Evolutionary conservation across 2,113 vertebrate genomes (phyloP).

Genomic region (Antechinus flavipes): DNA sequence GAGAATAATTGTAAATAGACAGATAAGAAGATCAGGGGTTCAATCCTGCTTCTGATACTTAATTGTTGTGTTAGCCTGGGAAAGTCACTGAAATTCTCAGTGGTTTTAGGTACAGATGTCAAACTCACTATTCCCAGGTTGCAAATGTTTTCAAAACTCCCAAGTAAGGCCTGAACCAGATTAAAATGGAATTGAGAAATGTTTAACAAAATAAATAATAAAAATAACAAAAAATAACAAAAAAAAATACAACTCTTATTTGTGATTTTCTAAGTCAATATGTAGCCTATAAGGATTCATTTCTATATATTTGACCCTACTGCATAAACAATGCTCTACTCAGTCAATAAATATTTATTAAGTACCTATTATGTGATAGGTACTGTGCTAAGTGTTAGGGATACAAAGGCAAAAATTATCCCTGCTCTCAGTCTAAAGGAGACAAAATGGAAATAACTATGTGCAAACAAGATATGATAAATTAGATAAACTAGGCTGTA

Average conservation of each 20-base stretch:
- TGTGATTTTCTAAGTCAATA: background rate
- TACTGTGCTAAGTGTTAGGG: too few relatives aligned
- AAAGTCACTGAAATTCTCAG: background rate
- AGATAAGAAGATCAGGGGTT: background rate
- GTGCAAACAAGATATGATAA: background rate
- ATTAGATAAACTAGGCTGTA: too few relatives aligned
- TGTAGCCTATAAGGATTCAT: background rate
- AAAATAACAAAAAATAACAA: too few relatives aligned
- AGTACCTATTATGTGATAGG: too few relatives aligned
- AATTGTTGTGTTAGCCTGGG: background rate
- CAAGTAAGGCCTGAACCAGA: background rate
- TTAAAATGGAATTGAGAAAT: background rate
- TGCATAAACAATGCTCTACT: background rate
- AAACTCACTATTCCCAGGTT: background rate
- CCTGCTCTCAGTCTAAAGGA: too few relatives aligned
- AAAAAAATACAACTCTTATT: background rate
- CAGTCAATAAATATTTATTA: too few relatives aligned
- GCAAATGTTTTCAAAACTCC: background rate
- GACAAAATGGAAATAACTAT: too few relatives aligned
- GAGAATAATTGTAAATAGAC: background rate
- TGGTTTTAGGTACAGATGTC: background rate
- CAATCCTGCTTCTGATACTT: background rate
- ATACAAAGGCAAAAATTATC: too few relatives aligned
- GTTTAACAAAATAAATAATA: background rate
- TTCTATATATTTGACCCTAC: background rate